These are phyloP conservation scores for Hydrophis major DNA, from an alignment of 2,797 vertebrate genomes.

Conservation along the genomic window DNA sequence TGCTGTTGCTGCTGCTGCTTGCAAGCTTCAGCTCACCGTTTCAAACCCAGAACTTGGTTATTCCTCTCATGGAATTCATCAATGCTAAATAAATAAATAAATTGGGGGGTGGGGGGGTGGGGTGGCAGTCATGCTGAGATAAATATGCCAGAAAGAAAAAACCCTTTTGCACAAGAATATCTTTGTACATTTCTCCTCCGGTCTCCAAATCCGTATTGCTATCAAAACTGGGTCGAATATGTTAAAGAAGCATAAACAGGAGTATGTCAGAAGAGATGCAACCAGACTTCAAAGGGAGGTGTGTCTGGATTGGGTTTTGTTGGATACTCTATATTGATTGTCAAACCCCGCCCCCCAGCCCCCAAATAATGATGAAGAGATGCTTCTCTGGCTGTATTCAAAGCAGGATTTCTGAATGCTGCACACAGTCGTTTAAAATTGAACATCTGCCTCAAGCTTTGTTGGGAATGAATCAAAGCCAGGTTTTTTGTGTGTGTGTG, in stretches of 20 bases:
- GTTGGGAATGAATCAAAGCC: slow-evolving; percentile 54
- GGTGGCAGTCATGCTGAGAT: slow-evolving; percentile 55
- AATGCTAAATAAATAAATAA: slow-evolving; percentile 51
- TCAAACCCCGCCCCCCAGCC: slow-evolving; percentile 36
- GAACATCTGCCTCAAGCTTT: slow-evolving; percentile 51
- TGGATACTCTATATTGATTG: slow-evolving; percentile 69
- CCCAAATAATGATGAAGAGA: neutral
- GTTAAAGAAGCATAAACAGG: slow-evolving; percentile 58
- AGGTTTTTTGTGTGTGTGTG: neutral
- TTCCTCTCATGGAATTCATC: slow-evolving; percentile 72
- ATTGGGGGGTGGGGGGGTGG: too few relatives aligned
- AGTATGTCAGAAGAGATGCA: slow-evolving; percentile 54
- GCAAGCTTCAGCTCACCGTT: slow-evolving; percentile 69
- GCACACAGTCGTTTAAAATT: slow-evolving; percentile 62
- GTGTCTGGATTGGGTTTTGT: slow-evolving; percentile 63
- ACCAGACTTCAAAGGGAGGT: slow-evolving; percentile 64
- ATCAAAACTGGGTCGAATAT: slow-evolving; percentile 53
- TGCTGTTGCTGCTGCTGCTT: slow-evolving; percentile 53
- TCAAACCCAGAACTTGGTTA: slow-evolving; percentile 71
- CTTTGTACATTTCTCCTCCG: slow-evolving; percentile 45
- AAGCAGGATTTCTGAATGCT: slow-evolving; percentile 56
- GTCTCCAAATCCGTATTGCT: slow-evolving; percentile 34
- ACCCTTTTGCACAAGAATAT: slow-evolving; percentile 60
- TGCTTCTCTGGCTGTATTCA: slow-evolving; percentile 44
- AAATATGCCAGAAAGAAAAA: slow-evolving; percentile 68